phyloP scores from a whole-genome alignment of 2,888 invertebrate species.

The Metalampra italica region DNA sequence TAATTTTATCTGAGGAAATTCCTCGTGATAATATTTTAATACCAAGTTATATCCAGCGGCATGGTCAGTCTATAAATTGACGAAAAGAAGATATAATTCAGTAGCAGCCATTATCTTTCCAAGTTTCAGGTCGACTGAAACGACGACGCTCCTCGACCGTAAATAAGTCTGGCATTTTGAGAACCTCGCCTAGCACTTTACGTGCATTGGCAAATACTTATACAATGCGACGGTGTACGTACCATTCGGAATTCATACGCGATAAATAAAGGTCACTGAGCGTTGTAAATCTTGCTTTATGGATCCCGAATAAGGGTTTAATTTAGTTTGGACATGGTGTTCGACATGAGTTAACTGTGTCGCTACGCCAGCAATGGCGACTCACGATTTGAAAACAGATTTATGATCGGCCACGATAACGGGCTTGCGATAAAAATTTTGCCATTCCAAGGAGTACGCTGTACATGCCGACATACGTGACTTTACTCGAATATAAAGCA shows the following conservation, averaged over 20 bases:
- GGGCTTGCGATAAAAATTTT: constrained; percentile 74
- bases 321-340: constrained; percentile 38
- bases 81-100: constrained; percentile 13
- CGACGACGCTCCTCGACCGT: constrained; percentile 45
- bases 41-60: no score
- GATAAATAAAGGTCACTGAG: constrained; percentile 43
- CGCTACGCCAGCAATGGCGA: constrained; percentile 52
- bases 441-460: constrained; percentile 54
- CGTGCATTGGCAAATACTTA: constrained; percentile 77
- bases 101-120: constrained; percentile 15
- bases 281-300: constrained; percentile 62
- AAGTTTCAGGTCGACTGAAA: constrained; percentile 19
- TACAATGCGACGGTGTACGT: constrained; percentile 73
- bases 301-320: constrained; percentile 37
- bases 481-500: constrained; percentile 7
- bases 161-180: constrained; percentile 74
- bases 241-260: constrained; percentile 51
- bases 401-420: constrained; percentile 77
- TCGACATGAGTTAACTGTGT: constrained; percentile 49
- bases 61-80: background rate
- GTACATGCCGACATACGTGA: constrained; percentile 21
- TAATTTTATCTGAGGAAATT: no score
- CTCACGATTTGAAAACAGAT: constrained; percentile 77
- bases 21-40: background rate
- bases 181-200: constrained; percentile 71